These are phyloP conservation scores for Semaprochilodus insignis DNA, from an alignment of 2,797 vertebrate species.

Conservation along the genomic window DNA sequence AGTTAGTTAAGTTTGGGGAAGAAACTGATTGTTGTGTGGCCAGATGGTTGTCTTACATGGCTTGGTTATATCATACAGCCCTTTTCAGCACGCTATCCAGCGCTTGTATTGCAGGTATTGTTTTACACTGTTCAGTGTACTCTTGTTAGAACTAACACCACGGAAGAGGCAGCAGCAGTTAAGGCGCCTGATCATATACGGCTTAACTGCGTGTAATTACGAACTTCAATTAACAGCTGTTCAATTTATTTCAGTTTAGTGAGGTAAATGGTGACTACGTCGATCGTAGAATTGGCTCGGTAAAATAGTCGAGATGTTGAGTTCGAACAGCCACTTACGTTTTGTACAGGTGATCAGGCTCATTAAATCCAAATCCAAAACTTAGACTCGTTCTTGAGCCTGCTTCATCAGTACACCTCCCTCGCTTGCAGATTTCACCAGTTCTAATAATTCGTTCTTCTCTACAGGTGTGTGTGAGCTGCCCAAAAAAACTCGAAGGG, in stretches of 20 bases:
- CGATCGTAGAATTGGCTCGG: background rate
- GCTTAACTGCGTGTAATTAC: background rate
- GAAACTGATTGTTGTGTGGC: background rate
- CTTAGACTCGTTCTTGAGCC: too few species aligned
- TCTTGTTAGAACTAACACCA: background rate
- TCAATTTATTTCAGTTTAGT: too few species aligned
- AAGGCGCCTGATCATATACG: background rate
- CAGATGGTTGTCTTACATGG: background rate
- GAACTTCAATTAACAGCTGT: background rate
- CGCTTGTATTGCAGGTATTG: background rate
- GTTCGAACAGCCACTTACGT: background rate
- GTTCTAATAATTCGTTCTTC: background rate
- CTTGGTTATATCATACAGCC: too few species aligned
- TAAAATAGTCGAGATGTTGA: background rate
- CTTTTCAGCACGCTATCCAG: background rate
- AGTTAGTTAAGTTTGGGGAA: background rate
- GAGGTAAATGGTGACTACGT: background rate
- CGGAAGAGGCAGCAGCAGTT: background rate
- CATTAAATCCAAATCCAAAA: too few species aligned
- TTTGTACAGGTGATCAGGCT: too few species aligned
- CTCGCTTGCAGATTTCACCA: background rate
- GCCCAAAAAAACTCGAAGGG: background rate
- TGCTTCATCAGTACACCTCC: background rate
- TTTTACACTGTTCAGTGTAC: background rate
- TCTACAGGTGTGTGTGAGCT: conserved; percentile 39